Evolutionary conservation across 1,140 invertebrate genomes (phyloP), one percentile per base, ranked within the genome.

Genomic region (Camponotus floridanus): DNA sequence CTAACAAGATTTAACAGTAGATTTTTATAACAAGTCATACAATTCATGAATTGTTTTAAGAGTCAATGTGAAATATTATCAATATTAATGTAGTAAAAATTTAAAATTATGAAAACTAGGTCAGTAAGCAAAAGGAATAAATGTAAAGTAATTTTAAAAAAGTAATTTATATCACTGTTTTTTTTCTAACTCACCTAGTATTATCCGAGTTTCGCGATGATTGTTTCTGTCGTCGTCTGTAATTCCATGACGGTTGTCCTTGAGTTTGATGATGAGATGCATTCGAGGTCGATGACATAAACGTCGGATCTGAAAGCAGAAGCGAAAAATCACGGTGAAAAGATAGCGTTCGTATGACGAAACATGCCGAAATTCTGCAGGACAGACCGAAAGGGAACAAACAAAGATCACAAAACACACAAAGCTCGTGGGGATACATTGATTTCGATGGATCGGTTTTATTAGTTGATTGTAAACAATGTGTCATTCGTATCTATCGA

Each of bases 281-380:
- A 21, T 21, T 45, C 26, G 13, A 45, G 1, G 26, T 8, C n/a
- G n/a, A 11, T 18, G 31, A 55, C 9, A 64, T 45, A 55, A 73
- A 76, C n/a, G 71, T 65, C n/a, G 42, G 4, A 31, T 76, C 88
- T 90, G 88, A 42, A 90, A 90, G 33, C 88, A 89, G 18, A 90
- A 76, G 11, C 18, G 21, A 13, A 42, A 21, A 6, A 64, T 59
- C 26, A 48, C 55, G 61, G 81, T 74, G 55, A 42, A 51, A 84
- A 26, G 45, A 2, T 1, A 31, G 57, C 15, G 3, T 1, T 42
- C 33, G 5, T 9, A 18, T n/a, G 33, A 65, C 13, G 1, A 79
- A 48, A 21, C 6, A 21, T 21, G n/a, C 42, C 61, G 33, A 79
- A 13, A 36, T 79, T 55, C 7, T 39, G 3, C 45, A 21, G 67